These are phyloP conservation scores for Meloidogyne chitwoodi DNA, from an alignment of 1,140 invertebrate species.

Conservation along the genomic window DNA sequence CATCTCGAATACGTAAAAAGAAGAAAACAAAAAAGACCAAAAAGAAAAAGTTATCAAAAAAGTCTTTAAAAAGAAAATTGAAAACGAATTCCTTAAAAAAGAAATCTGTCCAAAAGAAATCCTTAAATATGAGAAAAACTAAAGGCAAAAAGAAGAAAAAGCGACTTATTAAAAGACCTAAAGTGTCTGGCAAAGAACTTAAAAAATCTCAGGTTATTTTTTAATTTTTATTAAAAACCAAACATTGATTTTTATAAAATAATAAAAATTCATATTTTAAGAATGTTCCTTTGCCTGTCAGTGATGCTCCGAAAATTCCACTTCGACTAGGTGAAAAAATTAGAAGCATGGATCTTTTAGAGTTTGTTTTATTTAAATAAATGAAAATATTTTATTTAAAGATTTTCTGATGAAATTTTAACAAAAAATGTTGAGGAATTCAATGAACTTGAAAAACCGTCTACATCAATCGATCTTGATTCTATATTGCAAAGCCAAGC, in stretches of 20 bases:
- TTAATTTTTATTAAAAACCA: no score
- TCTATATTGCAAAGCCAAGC: not conserved
- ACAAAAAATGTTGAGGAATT: not conserved
- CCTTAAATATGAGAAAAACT: not conserved
- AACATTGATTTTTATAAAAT: no score
- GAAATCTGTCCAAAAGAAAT: not conserved
- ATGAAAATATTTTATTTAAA: not conserved
- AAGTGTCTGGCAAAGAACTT: not conserved
- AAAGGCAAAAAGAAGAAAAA: not conserved
- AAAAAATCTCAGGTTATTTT: not conserved
- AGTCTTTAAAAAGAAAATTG: not conserved
- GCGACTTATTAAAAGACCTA: not conserved
- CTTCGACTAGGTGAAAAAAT: not conserved
- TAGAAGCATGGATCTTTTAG: not conserved
- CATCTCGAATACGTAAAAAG: not conserved
- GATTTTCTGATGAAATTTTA: not conserved
- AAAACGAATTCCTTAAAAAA: not conserved
- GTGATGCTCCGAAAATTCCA: not conserved
- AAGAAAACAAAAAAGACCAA: not conserved
- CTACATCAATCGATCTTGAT: not conserved
- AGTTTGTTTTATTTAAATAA: not conserved
- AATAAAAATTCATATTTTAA: no score
- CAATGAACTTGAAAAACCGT: not conserved
- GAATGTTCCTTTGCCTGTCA: not conserved
- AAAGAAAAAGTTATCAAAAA: not conserved